phyloP scores from a whole-genome alignment of 2,113 vertebrate genomes.

The Coracopsis vasa region DNA sequence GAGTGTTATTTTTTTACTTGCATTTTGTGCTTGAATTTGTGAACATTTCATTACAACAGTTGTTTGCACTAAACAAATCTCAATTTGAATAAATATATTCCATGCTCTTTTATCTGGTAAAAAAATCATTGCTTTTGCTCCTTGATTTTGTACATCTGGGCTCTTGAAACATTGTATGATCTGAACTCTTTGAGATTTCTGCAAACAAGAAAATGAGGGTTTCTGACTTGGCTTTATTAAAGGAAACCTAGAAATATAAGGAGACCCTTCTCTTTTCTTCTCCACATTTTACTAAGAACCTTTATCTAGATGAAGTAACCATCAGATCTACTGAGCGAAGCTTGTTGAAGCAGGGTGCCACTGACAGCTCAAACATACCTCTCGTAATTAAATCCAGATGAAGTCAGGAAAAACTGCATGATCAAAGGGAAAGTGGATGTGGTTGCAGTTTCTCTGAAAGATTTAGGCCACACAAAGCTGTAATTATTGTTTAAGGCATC shows the following conservation, averaged over 20 bases:
- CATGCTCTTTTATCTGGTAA: background rate
- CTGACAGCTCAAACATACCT: background rate
- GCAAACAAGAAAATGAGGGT: background rate
- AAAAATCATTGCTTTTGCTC: background rate
- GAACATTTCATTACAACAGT: background rate
- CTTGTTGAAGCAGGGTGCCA: background rate
- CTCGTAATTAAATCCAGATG: slow-evolving; percentile 5
- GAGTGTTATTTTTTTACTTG: background rate
- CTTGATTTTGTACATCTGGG: background rate
- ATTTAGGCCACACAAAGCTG: slow-evolving; percentile 12
- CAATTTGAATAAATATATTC: background rate
- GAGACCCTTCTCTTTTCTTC: background rate
- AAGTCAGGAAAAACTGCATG: background rate
- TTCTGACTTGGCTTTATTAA: background rate
- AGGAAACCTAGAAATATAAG: background rate
- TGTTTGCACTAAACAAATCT: background rate
- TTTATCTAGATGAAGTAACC: background rate
- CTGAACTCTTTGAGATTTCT: background rate
- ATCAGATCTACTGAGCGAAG: background rate
- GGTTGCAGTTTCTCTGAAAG: slow-evolving; percentile 1
- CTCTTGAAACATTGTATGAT: background rate
- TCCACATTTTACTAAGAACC: background rate
- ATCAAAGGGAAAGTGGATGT: background rate
- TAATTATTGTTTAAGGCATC: background rate
- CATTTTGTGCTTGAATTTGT: background rate